phyloP scores from a whole-genome alignment of 2,113 vertebrate species.

The Forbesichthys papilliferus region DNA sequence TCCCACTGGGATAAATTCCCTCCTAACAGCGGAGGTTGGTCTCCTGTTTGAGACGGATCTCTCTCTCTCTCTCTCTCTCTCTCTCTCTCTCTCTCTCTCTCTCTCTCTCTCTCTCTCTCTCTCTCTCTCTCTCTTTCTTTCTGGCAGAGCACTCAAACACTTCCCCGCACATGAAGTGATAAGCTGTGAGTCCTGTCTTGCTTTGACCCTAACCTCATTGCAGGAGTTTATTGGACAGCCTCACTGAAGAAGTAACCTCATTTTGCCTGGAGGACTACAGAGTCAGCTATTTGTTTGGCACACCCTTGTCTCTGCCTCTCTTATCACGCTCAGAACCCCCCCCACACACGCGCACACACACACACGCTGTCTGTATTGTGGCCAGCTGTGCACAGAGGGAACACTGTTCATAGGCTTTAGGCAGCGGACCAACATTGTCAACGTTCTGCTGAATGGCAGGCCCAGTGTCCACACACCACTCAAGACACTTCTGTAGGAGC shows the following conservation, averaged over 20 bases:
- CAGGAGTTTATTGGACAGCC: conserved; percentile 65
- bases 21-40: conserved; percentile 36
- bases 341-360: neutral
- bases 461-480: neutral
- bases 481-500: no score
- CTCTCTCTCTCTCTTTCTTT: neutral
- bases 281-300: conserved; percentile 69
- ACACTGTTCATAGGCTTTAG: conserved; percentile 39
- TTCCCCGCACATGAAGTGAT: conserved; percentile 46
- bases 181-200: conserved; percentile 51
- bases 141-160: neutral
- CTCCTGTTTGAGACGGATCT: neutral
- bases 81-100: neutral
- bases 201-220: conserved; percentile 69
- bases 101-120: neutral
- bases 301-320: conserved; percentile 36
- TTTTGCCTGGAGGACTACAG: conserved; percentile 64
- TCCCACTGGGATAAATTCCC: conserved; percentile 54
- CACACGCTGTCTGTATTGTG: conserved; percentile 27
- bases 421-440: conserved; percentile 25
- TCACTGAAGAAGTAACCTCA: conserved; percentile 59
- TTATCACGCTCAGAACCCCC: conserved; percentile 1
- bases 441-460: conserved; percentile 13
- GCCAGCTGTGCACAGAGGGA: conserved; percentile 17
- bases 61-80: conserved; percentile 16